Percentiles rank a stretch among this genome's conserved stretches.
These are phyloP conservation scores for Drepana arcuata DNA, from an alignment of 1,140 invertebrate species.

Conservation along the genomic window DNA sequence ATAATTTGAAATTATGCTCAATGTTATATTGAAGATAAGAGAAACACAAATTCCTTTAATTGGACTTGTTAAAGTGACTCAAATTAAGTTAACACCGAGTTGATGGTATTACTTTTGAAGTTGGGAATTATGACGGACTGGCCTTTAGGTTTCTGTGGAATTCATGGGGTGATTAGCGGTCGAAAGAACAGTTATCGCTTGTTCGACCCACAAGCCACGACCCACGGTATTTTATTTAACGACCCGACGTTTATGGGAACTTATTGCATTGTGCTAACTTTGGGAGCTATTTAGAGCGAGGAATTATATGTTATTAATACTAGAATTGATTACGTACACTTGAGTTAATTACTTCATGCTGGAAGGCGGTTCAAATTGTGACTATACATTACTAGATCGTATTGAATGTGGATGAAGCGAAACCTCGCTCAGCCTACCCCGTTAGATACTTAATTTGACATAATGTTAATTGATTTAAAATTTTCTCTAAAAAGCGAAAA, in stretches of 20 bases:
- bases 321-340: too few relatives aligned
- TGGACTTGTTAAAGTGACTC: constrained; percentile 71
- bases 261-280: constrained; percentile 33
- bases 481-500: too few relatives aligned
- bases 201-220: constrained; percentile 10
- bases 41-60: constrained; percentile 72
- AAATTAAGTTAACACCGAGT: constrained; percentile 71
- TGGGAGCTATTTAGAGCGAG: constrained; percentile 16
- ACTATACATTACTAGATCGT: too few relatives aligned
- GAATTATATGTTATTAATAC: constrained; percentile 7
- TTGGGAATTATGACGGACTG: constrained; percentile 65
- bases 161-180: constrained; percentile 50
- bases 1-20: constrained; percentile 72
- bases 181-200: constrained; percentile 47
- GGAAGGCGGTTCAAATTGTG: too few relatives aligned
- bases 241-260: constrained; percentile 30
- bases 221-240: constrained; percentile 30
- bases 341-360: too few relatives aligned
- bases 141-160: constrained; percentile 33
- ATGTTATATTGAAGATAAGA: constrained; percentile 72
- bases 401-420: too few relatives aligned
- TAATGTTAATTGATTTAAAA: too few relatives aligned
- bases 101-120: constrained; percentile 70
- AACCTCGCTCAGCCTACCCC: too few relatives aligned
- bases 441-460: too few relatives aligned